Evolutionary conservation across 2,888 invertebrate species (phyloP), one percentile per base, ranked within the genome.

Genomic region (Dione juno): DNA sequence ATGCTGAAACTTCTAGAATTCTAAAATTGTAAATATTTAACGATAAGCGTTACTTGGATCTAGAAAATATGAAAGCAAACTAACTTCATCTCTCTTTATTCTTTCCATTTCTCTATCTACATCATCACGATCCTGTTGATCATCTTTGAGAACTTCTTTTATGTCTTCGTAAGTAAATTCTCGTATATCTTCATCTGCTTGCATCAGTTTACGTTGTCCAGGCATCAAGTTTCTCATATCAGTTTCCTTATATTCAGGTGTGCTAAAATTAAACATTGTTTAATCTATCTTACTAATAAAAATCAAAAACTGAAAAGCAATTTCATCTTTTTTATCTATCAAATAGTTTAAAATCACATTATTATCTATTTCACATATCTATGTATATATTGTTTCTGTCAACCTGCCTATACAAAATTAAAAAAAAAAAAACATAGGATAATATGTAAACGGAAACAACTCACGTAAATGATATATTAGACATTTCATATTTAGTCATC

Each of bases 81-180:
- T 61, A 71, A 78, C 76, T 50, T 66, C 67, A 9, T 75, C 58
- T 50, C 85, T 80, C 37, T 81, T 87, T 8, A 73, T 81, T 50
- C 85, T 83, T 11, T 85, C 82, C 0, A 69, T 73, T 21, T 74
- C 64, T 35, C 77, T 80, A 5, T 87, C 86, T 0, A 66, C 74
- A 9, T 87, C 87, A 70, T 87, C 84, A 14, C 81, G 80, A 0
- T 72, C 77, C 0, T 83, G 81, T 11, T 75, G 74, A 28, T 85
- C 81, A 76, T 88, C 88, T 61, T 80, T 78, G 1, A 85, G 54
- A 0, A 86, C 83, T 67, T 88, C 87, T 19, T 86, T 85, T 0
- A 87, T 71, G 52, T 88, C 88, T 52, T 87, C 86, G n/a, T 88
- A 88, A 0, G 80, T 82, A 0, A 85, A 19, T 13, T 71, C 68